Conservation (phyloP, 2,888 invertebrate genomes). For the Pyrgus malvae region DNA sequence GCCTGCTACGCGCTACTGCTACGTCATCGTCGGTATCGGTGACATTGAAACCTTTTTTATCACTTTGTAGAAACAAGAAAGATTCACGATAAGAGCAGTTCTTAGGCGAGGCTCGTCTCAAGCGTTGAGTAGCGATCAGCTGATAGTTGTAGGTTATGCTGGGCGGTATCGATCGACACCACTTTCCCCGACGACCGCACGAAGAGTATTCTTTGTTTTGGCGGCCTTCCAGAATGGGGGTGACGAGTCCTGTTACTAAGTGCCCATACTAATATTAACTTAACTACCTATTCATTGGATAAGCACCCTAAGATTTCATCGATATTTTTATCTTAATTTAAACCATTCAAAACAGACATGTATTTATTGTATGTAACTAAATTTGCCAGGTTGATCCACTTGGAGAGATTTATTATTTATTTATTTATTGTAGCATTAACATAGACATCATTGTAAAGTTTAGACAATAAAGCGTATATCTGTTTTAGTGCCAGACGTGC, state of each 20-base stretch:
- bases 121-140: conserved; percentile 47
- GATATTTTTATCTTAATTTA: no score
- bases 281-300: neutral
- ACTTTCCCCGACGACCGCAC: conserved; percentile 55
- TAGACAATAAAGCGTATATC: no score
- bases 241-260: conserved; percentile 51
- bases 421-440: no score
- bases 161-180: conserved; percentile 60
- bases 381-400: no score
- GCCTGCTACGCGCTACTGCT: no score
- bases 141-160: conserved; percentile 54
- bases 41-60: neutral
- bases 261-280: conserved; percentile 4
- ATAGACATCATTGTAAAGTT: no score
- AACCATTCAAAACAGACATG: no score
- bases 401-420: no score
- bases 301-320: no score
- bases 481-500: no score
- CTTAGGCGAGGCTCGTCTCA: conserved; percentile 8
- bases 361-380: no score
- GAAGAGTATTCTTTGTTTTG: conserved; percentile 60
- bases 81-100: conserved; percentile 4
- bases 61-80: neutral
- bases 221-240: conserved; percentile 59
- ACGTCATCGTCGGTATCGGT: neutral